Conservation (phyloP, 2,797 vertebrate genomes). For the Novumbra hubbsi region DNA sequence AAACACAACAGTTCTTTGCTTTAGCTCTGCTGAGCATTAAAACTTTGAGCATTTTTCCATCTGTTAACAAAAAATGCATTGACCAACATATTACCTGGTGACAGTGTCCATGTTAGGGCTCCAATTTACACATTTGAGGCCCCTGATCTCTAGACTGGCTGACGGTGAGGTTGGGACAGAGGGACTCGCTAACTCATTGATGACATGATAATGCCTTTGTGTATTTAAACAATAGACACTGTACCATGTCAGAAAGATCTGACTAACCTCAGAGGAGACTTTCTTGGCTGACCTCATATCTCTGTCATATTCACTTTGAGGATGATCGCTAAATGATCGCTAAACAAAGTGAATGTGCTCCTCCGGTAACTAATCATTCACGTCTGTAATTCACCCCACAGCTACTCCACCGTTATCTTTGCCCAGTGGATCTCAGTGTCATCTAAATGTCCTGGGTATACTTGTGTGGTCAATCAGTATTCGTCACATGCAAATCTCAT, state of each 20-base stretch:
- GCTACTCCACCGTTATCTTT: background rate
- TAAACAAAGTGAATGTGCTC: conserved; percentile 8
- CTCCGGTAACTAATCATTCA: background rate
- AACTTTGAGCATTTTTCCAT: conserved; percentile 49
- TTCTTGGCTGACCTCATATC: conserved; percentile 42
- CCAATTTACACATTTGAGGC: conserved; percentile 40
- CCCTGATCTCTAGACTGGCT: conserved; percentile 39
- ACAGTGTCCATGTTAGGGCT: conserved; percentile 54
- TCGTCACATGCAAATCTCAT: no score
- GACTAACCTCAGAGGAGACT: conserved; percentile 58
- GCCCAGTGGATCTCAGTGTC: background rate
- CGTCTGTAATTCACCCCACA: background rate
- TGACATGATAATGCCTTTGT: conserved; percentile 58
- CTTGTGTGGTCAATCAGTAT: background rate
- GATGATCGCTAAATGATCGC: conserved; percentile 51
- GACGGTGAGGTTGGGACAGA: conserved; percentile 41
- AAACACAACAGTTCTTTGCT: conserved; percentile 12
- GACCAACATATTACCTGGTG: conserved; percentile 63
- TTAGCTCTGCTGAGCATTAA: conserved; percentile 29
- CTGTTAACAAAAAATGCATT: conserved; percentile 46
- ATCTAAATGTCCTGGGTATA: background rate
- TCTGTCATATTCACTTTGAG: conserved; percentile 21
- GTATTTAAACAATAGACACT: conserved; percentile 52
- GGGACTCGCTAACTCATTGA: conserved; percentile 41
- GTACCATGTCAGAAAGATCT: conserved; percentile 62